Evolutionary conservation across 1,140 invertebrate genomes (phyloP), one percentile per base, ranked within the genome.

Genomic region (Vanessa atalanta): DNA sequence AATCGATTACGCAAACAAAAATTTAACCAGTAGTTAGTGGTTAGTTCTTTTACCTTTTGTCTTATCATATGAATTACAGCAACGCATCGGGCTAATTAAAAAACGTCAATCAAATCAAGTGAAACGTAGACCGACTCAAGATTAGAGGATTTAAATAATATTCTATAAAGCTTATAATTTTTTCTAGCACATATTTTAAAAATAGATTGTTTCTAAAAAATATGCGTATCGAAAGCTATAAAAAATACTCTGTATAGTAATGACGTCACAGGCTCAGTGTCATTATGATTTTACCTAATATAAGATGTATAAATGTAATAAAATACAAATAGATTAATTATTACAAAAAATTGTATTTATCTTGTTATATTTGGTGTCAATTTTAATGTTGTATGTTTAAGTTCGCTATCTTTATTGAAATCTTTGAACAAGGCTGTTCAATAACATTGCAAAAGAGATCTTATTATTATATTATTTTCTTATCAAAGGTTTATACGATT

Each of bases 1-100:
- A 82, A 79, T 83, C 76, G 79, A 76, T 86, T 85, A 79, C 82
- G 78, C 80, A 83, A 84, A 84, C 77, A 82, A 80, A 81, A 82
- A 80, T 80, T 83, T 81, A 81, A 83, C 79, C 79, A 87, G 82
- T 83, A 86, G 83, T 81, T 82, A 83, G 64, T 55, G 50, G 53
- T 70, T 73, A 79, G 74, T 79, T 79, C 64, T 60, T 65, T 83
- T 82, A 72, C 31, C 51, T 81, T 76, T 84, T 83, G 70, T 84
- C 73, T 83, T 81, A 73, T n/a, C 26, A 70, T 76, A 68, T 71
- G 68, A 79, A 81, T 78, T 31, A 60, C 55, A 31, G 9, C 9
- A 78, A 84, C 78, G 76, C 81, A 83, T 86, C 79, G 73, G 67
- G 82, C 76, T 86, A 75, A 85, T 82, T 83, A 84, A 67, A 79